These are phyloP conservation scores for Xenotilapia longispinis DNA, from an alignment of 2,113 vertebrate species.

Conservation along the genomic window DNA sequence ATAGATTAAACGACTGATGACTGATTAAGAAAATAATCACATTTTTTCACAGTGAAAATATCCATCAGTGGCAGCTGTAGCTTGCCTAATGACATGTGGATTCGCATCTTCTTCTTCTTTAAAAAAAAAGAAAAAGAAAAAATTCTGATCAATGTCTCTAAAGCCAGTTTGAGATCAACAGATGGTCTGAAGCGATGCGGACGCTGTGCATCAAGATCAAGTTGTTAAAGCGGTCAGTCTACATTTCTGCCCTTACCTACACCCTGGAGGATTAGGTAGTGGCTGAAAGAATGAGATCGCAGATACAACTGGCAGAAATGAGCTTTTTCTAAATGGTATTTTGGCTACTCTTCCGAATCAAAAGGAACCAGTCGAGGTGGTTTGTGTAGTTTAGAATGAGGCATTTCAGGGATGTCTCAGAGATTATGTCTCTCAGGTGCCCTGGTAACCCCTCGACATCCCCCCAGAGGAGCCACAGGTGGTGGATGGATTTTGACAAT, in stretches of 20 bases:
- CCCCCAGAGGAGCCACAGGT: neutral
- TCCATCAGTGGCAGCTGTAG: neutral
- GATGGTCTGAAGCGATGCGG: neutral
- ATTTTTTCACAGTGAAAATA: neutral
- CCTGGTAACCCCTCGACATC: neutral
- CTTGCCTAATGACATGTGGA: neutral
- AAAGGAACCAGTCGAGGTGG: neutral
- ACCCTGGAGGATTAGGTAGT: neutral
- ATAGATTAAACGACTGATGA: neutral
- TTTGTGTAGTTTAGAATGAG: neutral
- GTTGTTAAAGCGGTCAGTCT: neutral
- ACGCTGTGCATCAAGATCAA: neutral
- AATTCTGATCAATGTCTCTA: neutral
- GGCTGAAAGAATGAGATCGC: neutral
- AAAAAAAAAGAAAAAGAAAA: neutral
- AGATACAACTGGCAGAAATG: neutral
- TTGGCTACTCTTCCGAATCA: neutral
- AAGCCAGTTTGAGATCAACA: neutral
- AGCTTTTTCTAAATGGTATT: neutral
- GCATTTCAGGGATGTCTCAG: neutral
- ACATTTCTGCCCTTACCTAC: neutral
- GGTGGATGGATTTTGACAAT: neutral
- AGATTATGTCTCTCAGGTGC: neutral
- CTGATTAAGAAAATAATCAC: neutral
- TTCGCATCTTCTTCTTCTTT: neutral